phyloP scores from a whole-genome alignment of 2,113 vertebrate species.

The Dasypus novemcinctus region DNA sequence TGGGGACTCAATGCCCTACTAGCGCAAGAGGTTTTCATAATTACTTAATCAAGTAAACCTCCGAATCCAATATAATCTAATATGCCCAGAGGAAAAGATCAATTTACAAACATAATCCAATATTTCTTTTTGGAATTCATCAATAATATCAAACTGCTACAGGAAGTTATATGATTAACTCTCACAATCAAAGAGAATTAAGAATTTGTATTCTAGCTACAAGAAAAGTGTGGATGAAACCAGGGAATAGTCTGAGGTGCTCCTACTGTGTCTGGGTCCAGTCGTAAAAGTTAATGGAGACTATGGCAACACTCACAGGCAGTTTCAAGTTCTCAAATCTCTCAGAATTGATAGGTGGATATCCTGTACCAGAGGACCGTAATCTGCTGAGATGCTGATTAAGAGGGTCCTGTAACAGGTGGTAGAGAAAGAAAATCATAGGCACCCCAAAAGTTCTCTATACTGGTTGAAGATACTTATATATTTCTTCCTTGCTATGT shows the following conservation, averaged over 20 bases:
- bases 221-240: neutral
- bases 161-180: neutral
- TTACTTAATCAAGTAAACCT: too few species aligned
- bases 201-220: neutral
- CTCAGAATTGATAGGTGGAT: neutral
- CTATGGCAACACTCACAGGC: neutral
- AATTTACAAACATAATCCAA: too few species aligned
- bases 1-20: too few species aligned
- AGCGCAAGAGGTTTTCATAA: too few species aligned
- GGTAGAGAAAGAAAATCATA: neutral
- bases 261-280: neutral
- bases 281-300: neutral
- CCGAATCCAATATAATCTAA: too few species aligned
- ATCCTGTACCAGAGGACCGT: neutral
- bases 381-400: neutral
- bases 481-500: neutral
- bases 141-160: too few species aligned
- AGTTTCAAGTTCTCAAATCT: neutral
- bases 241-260: neutral
- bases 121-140: too few species aligned
- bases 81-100: too few species aligned
- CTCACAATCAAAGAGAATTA: neutral
- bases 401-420: neutral
- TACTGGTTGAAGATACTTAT: neutral
- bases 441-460: neutral